phyloP scores from a whole-genome alignment of 2,113 vertebrate species.

The Microcebus jonahi region DNA sequence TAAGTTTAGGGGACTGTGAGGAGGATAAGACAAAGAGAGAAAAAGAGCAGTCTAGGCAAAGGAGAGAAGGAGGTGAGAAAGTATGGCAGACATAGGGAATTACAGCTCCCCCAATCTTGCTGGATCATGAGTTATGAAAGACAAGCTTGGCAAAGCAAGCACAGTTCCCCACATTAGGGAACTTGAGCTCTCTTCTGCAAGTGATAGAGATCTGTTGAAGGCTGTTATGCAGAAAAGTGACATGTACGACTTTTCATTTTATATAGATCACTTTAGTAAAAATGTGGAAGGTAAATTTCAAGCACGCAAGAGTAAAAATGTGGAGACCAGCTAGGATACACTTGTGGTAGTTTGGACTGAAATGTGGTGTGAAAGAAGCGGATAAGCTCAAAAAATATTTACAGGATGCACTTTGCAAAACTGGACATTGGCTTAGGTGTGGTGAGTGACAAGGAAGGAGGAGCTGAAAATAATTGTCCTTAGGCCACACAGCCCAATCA shows the following conservation, averaged over 20 bases:
- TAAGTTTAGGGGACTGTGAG: background rate
- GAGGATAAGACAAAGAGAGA: background rate
- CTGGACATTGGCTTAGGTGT: background rate
- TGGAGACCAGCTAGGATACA: background rate
- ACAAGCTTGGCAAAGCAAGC: background rate
- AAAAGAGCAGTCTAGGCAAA: background rate
- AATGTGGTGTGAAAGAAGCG: background rate
- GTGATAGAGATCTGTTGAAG: background rate
- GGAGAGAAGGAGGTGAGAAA: background rate
- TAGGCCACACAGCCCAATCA: background rate
- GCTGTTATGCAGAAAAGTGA: background rate
- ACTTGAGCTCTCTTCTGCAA: background rate
- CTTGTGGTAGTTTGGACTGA: background rate
- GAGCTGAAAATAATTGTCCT: slow-evolving; percentile 8
- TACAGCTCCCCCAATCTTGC: background rate
- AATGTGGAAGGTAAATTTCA: background rate
- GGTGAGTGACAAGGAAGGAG: background rate
- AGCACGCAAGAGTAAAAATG: background rate
- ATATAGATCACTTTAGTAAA: background rate
- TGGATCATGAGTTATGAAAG: background rate
- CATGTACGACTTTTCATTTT: background rate
- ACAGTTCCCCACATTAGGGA: background rate
- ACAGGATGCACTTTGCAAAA: background rate
- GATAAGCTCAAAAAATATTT: slow-evolving; percentile 5
- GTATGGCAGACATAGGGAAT: background rate